Conservation (phyloP, 2,888 invertebrate genomes). For the Acleris cristana region DNA sequence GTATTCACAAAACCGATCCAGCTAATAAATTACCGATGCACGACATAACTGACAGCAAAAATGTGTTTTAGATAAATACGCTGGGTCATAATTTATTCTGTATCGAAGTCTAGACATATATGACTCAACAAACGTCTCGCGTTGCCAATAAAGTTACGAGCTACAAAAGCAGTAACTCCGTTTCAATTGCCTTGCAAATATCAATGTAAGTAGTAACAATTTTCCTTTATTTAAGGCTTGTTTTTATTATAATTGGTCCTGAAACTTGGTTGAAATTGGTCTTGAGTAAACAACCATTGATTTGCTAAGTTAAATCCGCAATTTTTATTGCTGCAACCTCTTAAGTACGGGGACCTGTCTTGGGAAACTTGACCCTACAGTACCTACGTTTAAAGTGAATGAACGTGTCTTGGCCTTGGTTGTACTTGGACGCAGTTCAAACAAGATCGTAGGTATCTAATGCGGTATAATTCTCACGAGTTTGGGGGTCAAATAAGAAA, state of each 20-base stretch:
- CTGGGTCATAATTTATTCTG: conserved; percentile 8
- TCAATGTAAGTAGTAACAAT: conserved; percentile 17
- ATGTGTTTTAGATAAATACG: background rate
- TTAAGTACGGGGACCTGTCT: no score
- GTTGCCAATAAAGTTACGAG: conserved; percentile 22
- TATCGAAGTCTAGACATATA: conserved; percentile 16
- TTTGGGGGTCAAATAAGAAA: no score
- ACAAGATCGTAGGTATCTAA: no score
- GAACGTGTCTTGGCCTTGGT: no score
- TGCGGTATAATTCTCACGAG: no score
- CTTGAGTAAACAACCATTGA: background rate
- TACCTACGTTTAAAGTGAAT: no score
- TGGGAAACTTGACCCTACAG: no score
- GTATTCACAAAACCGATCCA: background rate
- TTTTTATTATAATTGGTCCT: conserved; percentile 6
- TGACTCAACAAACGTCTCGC: conserved; percentile 6
- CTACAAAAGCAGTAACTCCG: conserved; percentile 19
- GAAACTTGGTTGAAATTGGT: background rate
- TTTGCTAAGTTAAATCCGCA: conserved; percentile 2
- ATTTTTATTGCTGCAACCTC: no score
- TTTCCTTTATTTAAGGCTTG: conserved; percentile 12
- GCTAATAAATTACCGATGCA: conserved; percentile 7
- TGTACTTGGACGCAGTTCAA: no score
- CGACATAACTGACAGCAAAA: background rate
- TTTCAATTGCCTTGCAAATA: conserved; percentile 16